Evolutionary conservation across 2,888 invertebrate species (phyloP).

Genomic region (Phanerotoma sp.): DNA sequence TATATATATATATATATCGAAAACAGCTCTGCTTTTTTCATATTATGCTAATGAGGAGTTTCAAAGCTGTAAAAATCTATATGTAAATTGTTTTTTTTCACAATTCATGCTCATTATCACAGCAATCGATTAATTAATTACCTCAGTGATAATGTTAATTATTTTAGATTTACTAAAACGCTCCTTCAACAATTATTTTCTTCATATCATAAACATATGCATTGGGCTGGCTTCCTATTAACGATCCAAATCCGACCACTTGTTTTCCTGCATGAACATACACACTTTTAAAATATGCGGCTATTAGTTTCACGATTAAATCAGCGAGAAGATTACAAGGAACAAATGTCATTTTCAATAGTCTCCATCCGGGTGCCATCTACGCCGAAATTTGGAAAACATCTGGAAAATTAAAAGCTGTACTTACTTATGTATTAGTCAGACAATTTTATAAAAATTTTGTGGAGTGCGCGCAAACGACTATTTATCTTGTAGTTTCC

Average conservation of each 20-base stretch:
- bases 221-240: constrained; percentile 70
- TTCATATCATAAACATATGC: constrained; percentile 82
- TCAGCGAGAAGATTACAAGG: constrained; percentile 75
- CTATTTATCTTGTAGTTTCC: too few species aligned
- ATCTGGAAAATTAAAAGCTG: too few species aligned
- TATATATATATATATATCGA: too few species aligned
- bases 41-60: too few species aligned
- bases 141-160: not conserved
- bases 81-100: too few species aligned
- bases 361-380: constrained; percentile 84
- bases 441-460: too few species aligned
- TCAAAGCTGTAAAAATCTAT: too few species aligned
- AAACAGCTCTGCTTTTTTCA: too few species aligned
- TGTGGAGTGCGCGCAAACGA: too few species aligned
- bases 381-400: constrained; percentile 83
- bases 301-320: constrained; percentile 79
- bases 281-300: constrained; percentile 82
- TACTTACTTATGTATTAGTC: too few species aligned
- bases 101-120: too few species aligned
- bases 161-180: constrained; percentile 70
- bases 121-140: too few species aligned
- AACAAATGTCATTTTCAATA: constrained; percentile 79
- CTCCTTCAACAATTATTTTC: constrained; percentile 76
- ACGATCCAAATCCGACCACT: constrained; percentile 72
- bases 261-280: constrained; percentile 70